Percentiles rank a stretch among this genome's conserved stretches.
Evolutionary conservation across 2,113 vertebrate genomes (phyloP).

Genomic region (Azemiops feae): DNA sequence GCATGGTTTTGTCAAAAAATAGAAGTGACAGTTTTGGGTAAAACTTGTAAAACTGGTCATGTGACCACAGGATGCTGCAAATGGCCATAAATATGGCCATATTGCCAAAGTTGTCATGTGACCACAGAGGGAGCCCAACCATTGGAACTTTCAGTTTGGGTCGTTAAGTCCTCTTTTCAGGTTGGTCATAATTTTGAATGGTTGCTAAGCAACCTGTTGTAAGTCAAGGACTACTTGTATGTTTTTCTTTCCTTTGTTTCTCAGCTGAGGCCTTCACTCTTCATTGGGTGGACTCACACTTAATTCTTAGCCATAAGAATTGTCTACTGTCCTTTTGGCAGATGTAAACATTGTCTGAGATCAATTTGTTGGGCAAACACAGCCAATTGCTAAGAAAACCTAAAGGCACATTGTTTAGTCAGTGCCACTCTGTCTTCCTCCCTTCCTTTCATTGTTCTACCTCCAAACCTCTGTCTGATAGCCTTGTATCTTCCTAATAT

Average conservation of each 20-base stretch:
- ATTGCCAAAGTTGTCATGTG: not conserved
- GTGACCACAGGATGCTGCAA: not conserved
- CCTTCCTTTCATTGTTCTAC: not conserved
- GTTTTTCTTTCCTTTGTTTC: not conserved
- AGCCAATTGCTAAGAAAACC: not conserved
- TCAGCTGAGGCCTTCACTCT: not conserved
- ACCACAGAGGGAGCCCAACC: not conserved
- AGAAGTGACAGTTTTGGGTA: not conserved
- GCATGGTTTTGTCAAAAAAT: not conserved
- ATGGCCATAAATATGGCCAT: not conserved
- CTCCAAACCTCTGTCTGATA: not conserved
- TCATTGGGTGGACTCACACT: not conserved
- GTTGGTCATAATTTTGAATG: not conserved
- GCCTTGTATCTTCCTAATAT: not conserved
- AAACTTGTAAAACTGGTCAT: not conserved
- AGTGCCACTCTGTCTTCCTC: not conserved
- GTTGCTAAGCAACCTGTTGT: not conserved
- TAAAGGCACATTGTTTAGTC: not conserved
- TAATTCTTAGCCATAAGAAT: not conserved
- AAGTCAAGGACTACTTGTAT: not conserved
- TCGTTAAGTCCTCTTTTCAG: not conserved
- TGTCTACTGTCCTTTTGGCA: not conserved
- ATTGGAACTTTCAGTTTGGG: not conserved
- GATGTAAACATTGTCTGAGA: not conserved
- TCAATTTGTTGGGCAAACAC: not conserved